Evolutionary conservation across 2,797 vertebrate genomes (phyloP).

Genomic region (Anguilla pacifica): DNA sequence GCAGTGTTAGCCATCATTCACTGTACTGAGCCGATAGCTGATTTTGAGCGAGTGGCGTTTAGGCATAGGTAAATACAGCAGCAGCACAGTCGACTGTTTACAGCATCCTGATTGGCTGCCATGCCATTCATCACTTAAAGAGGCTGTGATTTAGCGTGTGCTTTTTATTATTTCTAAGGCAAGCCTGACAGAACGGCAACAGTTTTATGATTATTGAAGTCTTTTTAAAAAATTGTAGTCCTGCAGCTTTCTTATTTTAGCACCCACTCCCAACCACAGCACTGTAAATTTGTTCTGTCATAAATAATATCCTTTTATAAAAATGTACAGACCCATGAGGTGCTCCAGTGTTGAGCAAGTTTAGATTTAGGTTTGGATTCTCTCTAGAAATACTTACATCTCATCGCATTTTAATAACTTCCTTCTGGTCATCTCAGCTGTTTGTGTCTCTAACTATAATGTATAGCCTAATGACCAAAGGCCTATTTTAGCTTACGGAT

Average conservation of each 20-base stretch:
- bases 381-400: neutral
- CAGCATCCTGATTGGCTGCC: neutral
- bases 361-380: neutral
- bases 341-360: neutral
- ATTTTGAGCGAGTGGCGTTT: neutral
- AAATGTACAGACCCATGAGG: no score
- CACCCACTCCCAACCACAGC: neutral
- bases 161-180: neutral
- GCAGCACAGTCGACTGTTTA: neutral
- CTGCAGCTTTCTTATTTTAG: neutral
- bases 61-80: neutral
- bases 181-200: neutral
- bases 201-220: constrained; percentile 1
- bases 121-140: neutral
- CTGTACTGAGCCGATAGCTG: neutral
- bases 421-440: no score
- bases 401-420: no score
- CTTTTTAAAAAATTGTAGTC: neutral
- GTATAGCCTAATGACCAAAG: neutral
- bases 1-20: neutral
- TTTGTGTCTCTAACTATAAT: no score
- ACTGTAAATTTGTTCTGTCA: neutral
- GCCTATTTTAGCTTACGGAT: neutral
- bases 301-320: no score
- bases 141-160: neutral